Base-by-base conservation (phyloP, 2,797 vertebrate species). In the Alosa sapidissima region DNA sequence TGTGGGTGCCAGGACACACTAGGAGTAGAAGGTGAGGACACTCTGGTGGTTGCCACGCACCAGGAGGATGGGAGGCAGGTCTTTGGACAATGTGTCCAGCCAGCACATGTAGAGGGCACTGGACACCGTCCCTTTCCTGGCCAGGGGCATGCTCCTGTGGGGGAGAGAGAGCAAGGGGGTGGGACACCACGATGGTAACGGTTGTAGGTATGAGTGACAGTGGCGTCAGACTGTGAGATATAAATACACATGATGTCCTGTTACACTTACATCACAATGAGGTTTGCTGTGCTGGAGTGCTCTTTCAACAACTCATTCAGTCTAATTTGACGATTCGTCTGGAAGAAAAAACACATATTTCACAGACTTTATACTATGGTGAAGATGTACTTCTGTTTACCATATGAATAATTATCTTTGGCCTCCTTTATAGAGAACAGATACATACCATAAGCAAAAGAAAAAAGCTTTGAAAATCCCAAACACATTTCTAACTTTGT, bases 41-140 rank as follows among this genome's bases (percentile, higher is more conserved):
- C 98, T 99, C 95, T 99, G 98, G 88, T 99, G 98, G 92, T 99
- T 99, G 83, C 98, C 98, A 89, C 98, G 95, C 48, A 99, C 97
- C 81, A 99, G 95, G 21, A 98, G 96, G 88, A 98, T 92, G 0
- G 97, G 98, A 0, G 98, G 98, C 33, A 98, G 94, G 84, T 97
- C 97, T 91, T 96, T 97, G 84, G 98, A 97, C 10, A 99, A 93
- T 3, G 95, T 96, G 90, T 99, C 98, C 92, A 98, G 88, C 98
- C 98, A 99, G 55, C 97, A 97, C 98, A 99, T 99, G 90, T 99
- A 99, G 49, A 99, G 94, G 0, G 97, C 97, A 87, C 97, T 98
- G 0, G 98, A 99, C 87, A 99, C 97, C 0, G 97, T 96, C 13
- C 98, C 97, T 90, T 99, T 99, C 86, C 98, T 94, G 82, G 98